Conservation (phyloP, 2,888 invertebrate genomes). For the Hypena proboscidalis region DNA sequence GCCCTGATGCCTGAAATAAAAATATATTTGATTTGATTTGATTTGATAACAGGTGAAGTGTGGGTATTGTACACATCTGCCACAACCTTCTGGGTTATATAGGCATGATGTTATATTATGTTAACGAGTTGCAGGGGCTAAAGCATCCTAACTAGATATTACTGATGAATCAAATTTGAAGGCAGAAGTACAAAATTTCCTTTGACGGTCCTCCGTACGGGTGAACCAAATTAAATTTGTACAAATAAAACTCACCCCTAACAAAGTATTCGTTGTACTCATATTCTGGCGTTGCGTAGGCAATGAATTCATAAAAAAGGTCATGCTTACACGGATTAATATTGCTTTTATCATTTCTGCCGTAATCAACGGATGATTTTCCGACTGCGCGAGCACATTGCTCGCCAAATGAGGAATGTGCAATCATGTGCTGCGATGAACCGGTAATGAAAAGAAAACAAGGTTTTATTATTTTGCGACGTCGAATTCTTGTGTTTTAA, state of each 20-base stretch:
- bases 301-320: slow-evolving; percentile 45
- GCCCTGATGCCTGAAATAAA: no score
- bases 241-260: slow-evolving; percentile 19
- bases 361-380: slow-evolving; percentile 39
- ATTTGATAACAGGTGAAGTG: no score
- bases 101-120: no score
- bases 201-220: no score
- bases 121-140: no score
- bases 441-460: slow-evolving; percentile 21
- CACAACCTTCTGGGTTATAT: no score
- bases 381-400: slow-evolving; percentile 37
- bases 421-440: slow-evolving; percentile 22
- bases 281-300: slow-evolving; percentile 20
- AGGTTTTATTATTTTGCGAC: neutral
- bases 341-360: slow-evolving; percentile 42
- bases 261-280: slow-evolving; percentile 19
- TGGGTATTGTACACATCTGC: no score
- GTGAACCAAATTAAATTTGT: slow-evolving; percentile 18
- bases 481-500: no score
- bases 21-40: no score
- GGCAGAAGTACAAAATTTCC: no score
- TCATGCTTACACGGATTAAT: slow-evolving; percentile 45
- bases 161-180: no score
- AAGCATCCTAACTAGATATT: no score
- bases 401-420: slow-evolving; percentile 27